Conservation (phyloP, 2,113 vertebrate species). For the Romanogobio albipinnatus region DNA sequence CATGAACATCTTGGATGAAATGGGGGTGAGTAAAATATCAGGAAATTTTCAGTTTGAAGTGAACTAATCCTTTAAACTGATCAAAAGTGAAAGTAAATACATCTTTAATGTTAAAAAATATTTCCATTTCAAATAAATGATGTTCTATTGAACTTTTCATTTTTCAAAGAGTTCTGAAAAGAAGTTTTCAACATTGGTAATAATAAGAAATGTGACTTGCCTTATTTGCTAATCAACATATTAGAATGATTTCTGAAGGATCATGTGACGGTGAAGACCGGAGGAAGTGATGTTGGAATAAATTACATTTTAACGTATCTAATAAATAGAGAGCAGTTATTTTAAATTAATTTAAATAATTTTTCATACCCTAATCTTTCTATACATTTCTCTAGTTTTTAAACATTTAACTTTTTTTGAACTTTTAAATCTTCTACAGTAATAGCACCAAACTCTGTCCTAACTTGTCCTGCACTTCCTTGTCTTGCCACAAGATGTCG, state of each 20-base stretch:
- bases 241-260: neutral
- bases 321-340: neutral
- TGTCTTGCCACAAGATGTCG: conserved; percentile 69
- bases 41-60: no score
- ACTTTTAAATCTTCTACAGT: no score
- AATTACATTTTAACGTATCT: neutral
- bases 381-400: no score
- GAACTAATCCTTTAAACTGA: no score
- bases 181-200: neutral
- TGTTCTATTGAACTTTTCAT: neutral
- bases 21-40: no score
- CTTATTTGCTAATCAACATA: neutral
- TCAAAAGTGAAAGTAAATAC: neutral
- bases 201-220: neutral
- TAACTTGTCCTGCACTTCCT: conserved; percentile 50
- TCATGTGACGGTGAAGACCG: neutral
- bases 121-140: neutral
- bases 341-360: no score
- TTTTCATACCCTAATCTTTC: no score
- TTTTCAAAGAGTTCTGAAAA: neutral
- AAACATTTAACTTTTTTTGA: no score
- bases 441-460: no score
- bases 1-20: no score
- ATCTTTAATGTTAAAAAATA: neutral
- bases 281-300: neutral